phyloP scores from a whole-genome alignment of 1,140 invertebrate genomes.

The Mercenaria mercenaria region DNA sequence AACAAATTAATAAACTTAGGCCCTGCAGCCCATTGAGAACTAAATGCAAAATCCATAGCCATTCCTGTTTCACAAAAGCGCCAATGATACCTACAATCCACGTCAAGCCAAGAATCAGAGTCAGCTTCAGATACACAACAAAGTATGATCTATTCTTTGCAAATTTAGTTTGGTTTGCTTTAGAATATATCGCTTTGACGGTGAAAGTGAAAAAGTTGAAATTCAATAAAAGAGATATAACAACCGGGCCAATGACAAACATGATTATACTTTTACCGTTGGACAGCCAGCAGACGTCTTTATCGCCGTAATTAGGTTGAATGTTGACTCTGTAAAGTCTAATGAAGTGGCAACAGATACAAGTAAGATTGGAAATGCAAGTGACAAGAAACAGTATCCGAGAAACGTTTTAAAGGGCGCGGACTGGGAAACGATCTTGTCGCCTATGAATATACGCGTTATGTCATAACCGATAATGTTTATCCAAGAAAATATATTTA shows the following conservation, averaged over 20 bases:
- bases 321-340: neutral
- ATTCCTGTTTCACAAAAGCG: neutral
- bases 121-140: conserved; percentile 44
- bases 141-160: conserved; percentile 21
- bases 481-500: conserved; percentile 47
- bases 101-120: conserved; percentile 50
- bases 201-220: neutral
- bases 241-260: conserved; percentile 41
- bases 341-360: neutral
- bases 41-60: conserved; percentile 32
- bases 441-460: neutral
- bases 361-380: conserved; percentile 9
- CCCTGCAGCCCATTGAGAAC: conserved; percentile 57
- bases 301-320: conserved; percentile 10
- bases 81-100: conserved; percentile 49
- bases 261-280: neutral
- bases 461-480: conserved; percentile 60
- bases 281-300: conserved; percentile 51
- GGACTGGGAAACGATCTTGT: neutral
- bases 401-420: conserved; percentile 1
- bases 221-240: conserved; percentile 22
- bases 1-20: conserved; percentile 43
- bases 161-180: neutral
- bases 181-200: conserved; percentile 2
- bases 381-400: neutral